Base-by-base conservation (phyloP, 1,140 invertebrate species). In the Drosophila lowei region DNA sequence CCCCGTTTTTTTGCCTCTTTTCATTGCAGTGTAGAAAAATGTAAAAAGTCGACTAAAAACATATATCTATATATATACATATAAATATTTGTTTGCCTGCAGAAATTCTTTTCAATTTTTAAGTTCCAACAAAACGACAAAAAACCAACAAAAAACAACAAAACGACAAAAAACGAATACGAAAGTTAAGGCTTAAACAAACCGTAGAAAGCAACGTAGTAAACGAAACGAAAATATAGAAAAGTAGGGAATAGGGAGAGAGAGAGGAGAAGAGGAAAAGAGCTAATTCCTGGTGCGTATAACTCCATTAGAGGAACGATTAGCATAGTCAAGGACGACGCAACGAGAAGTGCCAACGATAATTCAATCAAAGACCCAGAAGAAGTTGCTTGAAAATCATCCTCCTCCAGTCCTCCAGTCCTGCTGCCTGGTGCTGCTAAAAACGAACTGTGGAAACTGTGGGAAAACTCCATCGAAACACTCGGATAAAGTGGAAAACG, bases 11-110 rank as follows among this genome's bases (percentile, higher is more conserved):
- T 18, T 21, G 64, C 48, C n/a, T 76, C 53, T 63, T 88, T 6
- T 72, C 72, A 54, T 88, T 90, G 15, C 88, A 90, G 88, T 90
- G 88, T 90, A 90, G 88, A 90, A 90, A 86, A 75, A 90, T 90
- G 88, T 90, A 90, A 90, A 90, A 84, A 89, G 80, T 89, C 84
- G 85, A 89, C 85, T 86, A 83, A 79, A 83, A 73, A 68, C 65
- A 68, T 68, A 68, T 68, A 68, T 68, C 63, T 68, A 68, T 83
- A 89, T 72, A 74, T 55, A 73, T 68, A 72, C 50, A 64, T 47
- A 74, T 74, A 57, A 78, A 77, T 79, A 88, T 88, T 90, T 55
- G 77, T 88, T 89, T 89, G 77, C 68, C 81, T 76, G 71, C 80
- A 84, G 70, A 86, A 72, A 79, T 90, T 83, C 71, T 79, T 89